These are phyloP conservation scores for Myotis pilosus DNA, from an alignment of 2,797 vertebrate genomes.

Conservation along the genomic window DNA sequence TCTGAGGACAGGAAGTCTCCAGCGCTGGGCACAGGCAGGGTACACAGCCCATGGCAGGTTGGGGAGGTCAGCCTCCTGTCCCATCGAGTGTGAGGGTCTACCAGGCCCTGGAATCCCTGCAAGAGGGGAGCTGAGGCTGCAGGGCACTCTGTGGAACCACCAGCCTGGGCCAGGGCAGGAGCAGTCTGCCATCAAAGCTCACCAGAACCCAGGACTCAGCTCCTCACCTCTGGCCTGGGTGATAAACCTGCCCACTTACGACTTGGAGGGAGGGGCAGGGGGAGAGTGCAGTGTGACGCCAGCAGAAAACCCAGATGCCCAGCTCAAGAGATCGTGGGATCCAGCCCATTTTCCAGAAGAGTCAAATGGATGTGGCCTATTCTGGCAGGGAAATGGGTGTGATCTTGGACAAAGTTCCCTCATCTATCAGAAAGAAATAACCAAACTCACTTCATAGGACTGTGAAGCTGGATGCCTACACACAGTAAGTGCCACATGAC, in stretches of 20 bases:
- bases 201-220: neutral
- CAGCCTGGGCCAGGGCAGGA: neutral
- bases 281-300: rapidly evolving
- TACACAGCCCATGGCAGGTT: neutral
- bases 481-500: neutral
- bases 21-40: neutral
- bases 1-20: neutral
- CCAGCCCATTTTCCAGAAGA: neutral
- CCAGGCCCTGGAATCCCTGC: neutral
- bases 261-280: neutral
- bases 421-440: neutral
- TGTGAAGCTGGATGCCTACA: neutral
- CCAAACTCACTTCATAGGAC: neutral
- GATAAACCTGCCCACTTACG: neutral
- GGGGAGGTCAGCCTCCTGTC: neutral
- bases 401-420: neutral
- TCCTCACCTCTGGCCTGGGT: neutral
- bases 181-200: neutral
- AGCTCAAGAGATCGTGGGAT: neutral
- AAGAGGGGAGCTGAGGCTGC: neutral
- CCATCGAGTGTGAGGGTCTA: neutral
- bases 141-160: neutral
- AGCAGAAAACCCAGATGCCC: neutral
- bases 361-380: neutral
- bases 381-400: neutral